Evolutionary conservation across 2,113 vertebrate genomes (phyloP).

Genomic region (Balaeniceps rex): DNA sequence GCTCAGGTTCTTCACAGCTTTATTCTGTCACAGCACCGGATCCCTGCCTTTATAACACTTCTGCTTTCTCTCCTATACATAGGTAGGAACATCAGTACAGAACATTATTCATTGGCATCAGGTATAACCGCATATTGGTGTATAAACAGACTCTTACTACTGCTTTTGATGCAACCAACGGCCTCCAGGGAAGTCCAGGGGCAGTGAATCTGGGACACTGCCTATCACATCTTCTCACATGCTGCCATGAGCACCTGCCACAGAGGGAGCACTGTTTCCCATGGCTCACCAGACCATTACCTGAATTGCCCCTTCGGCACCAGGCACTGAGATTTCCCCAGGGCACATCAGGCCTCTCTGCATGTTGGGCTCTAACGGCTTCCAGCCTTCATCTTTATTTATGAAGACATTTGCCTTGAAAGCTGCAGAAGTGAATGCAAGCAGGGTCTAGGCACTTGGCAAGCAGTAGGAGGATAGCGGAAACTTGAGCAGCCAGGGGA

Average conservation of each 20-base stretch:
- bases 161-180: neutral
- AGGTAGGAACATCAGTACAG: neutral
- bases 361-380: neutral
- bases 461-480: neutral
- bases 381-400: neutral
- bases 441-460: neutral
- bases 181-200: neutral
- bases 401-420: neutral
- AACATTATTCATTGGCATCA: slow-evolving; percentile 31
- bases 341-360: neutral
- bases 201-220: neutral
- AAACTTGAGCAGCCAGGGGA: neutral
- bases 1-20: neutral
- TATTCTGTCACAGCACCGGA: neutral
- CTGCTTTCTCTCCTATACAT: neutral
- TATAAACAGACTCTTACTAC: neutral
- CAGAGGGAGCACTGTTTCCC: neutral
- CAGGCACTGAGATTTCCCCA: neutral
- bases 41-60: neutral
- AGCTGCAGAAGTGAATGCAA: neutral
- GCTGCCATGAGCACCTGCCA: neutral
- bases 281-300: neutral
- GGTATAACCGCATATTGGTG: neutral
- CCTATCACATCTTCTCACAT: neutral
- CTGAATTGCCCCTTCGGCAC: neutral